These are phyloP conservation scores for Phorcus lineatus DNA, from an alignment of 2,888 invertebrate genomes.

Conservation along the genomic window DNA sequence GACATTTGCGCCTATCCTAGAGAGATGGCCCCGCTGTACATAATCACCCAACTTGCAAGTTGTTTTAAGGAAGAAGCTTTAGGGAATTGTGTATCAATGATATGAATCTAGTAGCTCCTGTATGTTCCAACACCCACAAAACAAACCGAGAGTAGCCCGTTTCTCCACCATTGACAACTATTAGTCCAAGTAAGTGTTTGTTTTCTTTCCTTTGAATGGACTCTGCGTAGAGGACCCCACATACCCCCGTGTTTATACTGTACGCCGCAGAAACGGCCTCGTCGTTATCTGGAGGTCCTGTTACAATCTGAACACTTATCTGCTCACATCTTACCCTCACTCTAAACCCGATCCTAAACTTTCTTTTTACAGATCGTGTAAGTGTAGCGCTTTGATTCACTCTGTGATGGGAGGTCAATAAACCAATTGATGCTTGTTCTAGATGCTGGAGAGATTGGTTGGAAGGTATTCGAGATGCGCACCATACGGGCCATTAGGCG, in stretches of 20 bases:
- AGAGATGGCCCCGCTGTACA: too few species aligned
- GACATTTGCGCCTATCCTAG: too few species aligned
- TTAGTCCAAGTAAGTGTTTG: slow-evolving; percentile 19
- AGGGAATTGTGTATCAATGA: not conserved
- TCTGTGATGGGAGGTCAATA: too few species aligned
- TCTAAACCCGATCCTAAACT: not conserved
- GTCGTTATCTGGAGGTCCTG: not conserved
- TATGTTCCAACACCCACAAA: slow-evolving; percentile 14
- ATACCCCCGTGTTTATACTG: slow-evolving; percentile 8
- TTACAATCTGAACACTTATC: slow-evolving; percentile 6
- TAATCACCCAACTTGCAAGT: not conserved
- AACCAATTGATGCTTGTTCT: too few species aligned
- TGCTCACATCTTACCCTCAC: not conserved
- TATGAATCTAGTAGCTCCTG: not conserved
- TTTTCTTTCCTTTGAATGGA: slow-evolving; percentile 15
- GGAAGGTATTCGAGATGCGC: too few species aligned
- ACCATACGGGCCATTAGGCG: too few species aligned
- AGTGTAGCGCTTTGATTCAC: too few species aligned
- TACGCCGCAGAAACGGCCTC: not conserved
- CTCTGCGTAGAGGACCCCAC: not conserved
- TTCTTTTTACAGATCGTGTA: not conserved
- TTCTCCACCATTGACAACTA: slow-evolving; percentile 19
- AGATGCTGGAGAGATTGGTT: too few species aligned
- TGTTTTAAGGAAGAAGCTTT: not conserved
- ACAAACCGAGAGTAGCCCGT: not conserved